Evolutionary conservation across 1,140 invertebrate genomes (phyloP).

Genomic region (Eurosta solidaginis): DNA sequence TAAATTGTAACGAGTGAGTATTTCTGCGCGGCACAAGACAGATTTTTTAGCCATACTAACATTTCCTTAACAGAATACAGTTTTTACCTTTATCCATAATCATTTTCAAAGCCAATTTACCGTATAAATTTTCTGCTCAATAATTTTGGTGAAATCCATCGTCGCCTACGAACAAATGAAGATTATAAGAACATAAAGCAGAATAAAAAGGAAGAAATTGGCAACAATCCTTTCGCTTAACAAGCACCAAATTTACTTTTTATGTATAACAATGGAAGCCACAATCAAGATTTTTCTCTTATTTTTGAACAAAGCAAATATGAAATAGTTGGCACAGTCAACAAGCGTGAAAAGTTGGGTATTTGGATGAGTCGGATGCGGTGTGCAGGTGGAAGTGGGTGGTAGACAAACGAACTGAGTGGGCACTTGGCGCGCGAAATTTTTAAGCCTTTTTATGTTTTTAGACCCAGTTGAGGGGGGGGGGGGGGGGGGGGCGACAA

Average conservation of each 20-base stretch:
- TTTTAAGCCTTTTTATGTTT: not conserved
- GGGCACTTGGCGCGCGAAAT: not conserved
- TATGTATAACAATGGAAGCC: not conserved
- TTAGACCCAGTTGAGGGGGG: not conserved
- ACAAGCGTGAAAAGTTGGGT: not conserved
- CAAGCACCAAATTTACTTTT: not conserved
- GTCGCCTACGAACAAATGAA: not conserved
- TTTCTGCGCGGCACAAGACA: too few relatives aligned
- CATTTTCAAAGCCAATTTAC: not conserved
- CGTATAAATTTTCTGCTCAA: not conserved
- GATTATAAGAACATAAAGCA: not conserved
- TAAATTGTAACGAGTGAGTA: too few relatives aligned
- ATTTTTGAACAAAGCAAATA: not conserved
- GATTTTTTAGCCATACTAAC: too few relatives aligned
- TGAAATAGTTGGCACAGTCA: not conserved
- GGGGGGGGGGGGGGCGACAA: not conserved
- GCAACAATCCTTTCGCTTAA: not conserved
- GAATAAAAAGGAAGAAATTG: not conserved
- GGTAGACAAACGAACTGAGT: not conserved
- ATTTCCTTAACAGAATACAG: not conserved
- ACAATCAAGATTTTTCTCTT: not conserved
- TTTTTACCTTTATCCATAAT: not conserved
- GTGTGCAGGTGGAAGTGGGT: too few relatives aligned
- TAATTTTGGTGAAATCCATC: not conserved
- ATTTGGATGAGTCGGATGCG: not conserved